These are phyloP conservation scores for Melanotaenia nigrans DNA, from an alignment of 2,797 vertebrate genomes.

Conservation along the genomic window DNA sequence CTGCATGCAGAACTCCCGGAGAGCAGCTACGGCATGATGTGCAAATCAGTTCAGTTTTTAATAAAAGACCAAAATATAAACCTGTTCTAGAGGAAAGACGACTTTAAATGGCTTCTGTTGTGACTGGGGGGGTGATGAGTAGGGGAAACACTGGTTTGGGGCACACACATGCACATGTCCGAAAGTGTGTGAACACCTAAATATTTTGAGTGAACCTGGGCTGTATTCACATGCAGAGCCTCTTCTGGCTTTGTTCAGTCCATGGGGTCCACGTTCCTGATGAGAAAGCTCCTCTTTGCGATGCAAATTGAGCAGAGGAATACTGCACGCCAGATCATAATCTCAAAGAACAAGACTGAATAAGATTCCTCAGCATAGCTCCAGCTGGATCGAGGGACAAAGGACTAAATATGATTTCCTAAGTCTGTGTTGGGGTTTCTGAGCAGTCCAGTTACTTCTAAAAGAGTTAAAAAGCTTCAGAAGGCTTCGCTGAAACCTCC, in stretches of 20 bases:
- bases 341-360: slow-evolving; percentile 65
- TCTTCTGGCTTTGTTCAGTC: slow-evolving; percentile 30
- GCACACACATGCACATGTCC: slow-evolving; percentile 21
- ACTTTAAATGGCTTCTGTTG: no score
- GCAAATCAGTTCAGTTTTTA: no score
- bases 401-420: slow-evolving; percentile 57
- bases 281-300: slow-evolving; percentile 52
- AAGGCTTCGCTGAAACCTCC: slow-evolving; percentile 32
- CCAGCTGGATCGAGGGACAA: slow-evolving; percentile 46
- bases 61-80: no score
- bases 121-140: no score
- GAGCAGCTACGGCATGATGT: no score
- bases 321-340: slow-evolving; percentile 76
- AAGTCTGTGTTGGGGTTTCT: slow-evolving; percentile 43
- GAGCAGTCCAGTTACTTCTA: slow-evolving; percentile 33
- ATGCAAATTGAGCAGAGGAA: slow-evolving; percentile 69
- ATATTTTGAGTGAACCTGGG: slow-evolving; percentile 38
- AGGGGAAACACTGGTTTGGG: slow-evolving; percentile 7
- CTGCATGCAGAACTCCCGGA: no score
- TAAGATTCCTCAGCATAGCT: slow-evolving; percentile 59
- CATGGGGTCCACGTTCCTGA: slow-evolving; percentile 49
- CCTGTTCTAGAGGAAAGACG: no score
- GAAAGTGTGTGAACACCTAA: slow-evolving; percentile 27
- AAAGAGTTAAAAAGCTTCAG: slow-evolving; percentile 38
- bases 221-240: slow-evolving; percentile 15